Conservation (phyloP, 2,888 invertebrate genomes). For the Clunio marinus region DNA sequence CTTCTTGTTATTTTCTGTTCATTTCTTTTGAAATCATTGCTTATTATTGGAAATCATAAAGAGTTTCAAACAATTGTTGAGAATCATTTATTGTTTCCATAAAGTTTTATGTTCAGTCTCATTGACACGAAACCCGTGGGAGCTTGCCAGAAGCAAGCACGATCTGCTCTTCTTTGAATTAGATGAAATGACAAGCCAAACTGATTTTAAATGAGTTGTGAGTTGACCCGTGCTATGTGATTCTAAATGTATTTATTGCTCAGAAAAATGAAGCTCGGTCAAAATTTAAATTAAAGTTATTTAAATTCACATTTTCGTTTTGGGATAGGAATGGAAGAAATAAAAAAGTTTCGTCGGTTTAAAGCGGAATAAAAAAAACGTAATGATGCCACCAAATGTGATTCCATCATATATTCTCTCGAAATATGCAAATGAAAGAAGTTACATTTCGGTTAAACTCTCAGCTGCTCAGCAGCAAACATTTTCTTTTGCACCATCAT, state of each 20-base stretch:
- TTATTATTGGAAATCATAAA: too few species aligned
- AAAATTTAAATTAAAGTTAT: neutral
- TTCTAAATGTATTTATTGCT: too few species aligned
- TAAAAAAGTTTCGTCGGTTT: neutral
- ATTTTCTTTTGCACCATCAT: neutral
- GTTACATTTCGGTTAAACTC: neutral
- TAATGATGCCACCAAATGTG: neutral
- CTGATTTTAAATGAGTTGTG: neutral
- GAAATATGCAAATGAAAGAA: constrained; percentile 4
- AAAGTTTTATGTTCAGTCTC: neutral
- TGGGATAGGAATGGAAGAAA: neutral
- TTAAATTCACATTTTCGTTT: too few species aligned
- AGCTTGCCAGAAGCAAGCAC: neutral
- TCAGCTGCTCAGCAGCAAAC: neutral
- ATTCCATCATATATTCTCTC: neutral
- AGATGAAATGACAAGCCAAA: neutral
- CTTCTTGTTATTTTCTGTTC: neutral
- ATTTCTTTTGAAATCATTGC: constrained; percentile 6
- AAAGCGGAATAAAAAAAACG: neutral
- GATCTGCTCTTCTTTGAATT: neutral
- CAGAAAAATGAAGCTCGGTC: neutral
- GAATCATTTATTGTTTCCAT: neutral
- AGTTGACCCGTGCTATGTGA: neutral
- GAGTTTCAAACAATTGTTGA: neutral
- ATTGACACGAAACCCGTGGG: neutral